These are phyloP conservation scores for Sinocyclocheilus grahami DNA, from an alignment of 2,113 vertebrate species.

Conservation along the genomic window DNA sequence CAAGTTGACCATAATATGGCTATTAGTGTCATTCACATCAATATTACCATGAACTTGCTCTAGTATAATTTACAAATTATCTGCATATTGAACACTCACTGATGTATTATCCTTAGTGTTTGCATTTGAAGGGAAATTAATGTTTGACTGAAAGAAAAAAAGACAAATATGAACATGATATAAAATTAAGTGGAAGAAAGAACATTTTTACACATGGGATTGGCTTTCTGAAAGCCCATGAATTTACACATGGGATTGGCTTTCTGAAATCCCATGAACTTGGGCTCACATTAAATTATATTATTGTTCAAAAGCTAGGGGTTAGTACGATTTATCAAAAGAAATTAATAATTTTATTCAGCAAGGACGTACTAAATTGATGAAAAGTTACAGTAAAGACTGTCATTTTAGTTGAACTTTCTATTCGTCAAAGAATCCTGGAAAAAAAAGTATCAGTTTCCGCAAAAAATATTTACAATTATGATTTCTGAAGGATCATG, in stretches of 20 bases:
- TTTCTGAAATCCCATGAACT: neutral
- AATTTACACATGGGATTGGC: neutral
- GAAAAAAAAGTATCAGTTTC: neutral
- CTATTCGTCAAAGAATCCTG: neutral
- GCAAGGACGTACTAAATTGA: neutral
- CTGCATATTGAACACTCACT: conserved; percentile 71
- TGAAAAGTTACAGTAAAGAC: neutral
- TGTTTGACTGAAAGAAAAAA: conserved; percentile 77
- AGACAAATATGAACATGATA: conserved; percentile 10
- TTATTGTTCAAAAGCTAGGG: neutral
- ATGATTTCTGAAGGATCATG: neutral
- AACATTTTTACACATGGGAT: neutral
- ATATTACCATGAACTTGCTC: too few species aligned
- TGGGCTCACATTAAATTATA: neutral
- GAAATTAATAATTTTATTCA: neutral
- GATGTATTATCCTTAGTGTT: conserved; percentile 72
- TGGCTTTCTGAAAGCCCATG: neutral
- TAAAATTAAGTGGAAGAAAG: neutral
- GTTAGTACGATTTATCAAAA: too few species aligned
- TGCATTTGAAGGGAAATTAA: conserved; percentile 74
- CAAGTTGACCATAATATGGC: neutral
- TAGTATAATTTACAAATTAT: neutral
- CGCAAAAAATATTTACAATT: neutral
- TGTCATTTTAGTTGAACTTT: neutral
- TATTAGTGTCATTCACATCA: neutral